Conservation (phyloP, 2,113 vertebrate genomes). For the Crotophaga sulcirostris region DNA sequence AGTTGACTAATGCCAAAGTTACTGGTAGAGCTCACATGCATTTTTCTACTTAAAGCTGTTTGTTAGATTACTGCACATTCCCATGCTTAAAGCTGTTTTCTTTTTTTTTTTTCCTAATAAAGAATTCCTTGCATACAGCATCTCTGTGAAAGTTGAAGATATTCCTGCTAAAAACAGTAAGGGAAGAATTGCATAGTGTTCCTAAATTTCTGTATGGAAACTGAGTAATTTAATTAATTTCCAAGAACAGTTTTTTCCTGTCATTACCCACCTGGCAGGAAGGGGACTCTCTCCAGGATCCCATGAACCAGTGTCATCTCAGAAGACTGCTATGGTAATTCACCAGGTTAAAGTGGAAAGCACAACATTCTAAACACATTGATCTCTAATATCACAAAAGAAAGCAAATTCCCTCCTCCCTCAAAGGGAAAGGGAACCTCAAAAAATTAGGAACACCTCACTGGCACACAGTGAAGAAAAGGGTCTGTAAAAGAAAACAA, state of each 20-base stretch:
- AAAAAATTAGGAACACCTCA: not conserved
- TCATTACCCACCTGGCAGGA: not conserved
- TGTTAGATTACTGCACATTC: not conserved
- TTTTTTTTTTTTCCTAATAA: not conserved
- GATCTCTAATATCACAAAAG: not conserved
- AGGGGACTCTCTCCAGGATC: not conserved
- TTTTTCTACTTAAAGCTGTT: not conserved
- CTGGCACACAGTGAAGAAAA: not conserved
- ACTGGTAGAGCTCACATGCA: not conserved
- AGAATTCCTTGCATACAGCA: not conserved
- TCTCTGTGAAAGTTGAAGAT: not conserved
- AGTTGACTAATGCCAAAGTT: not conserved
- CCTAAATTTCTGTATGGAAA: not conserved
- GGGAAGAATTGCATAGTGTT: not conserved
- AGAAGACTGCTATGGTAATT: not conserved
- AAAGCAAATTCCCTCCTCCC: not conserved
- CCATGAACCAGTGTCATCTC: not conserved
- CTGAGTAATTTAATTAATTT: not conserved
- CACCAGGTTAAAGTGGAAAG: not conserved
- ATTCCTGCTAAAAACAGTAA: not conserved
- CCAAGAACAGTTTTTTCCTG: not conserved
- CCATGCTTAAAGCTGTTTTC: not conserved
- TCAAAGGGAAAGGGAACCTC: not conserved
- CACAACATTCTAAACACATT: not conserved
- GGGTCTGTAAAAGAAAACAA: not conserved